phyloP scores from a whole-genome alignment of 2,113 vertebrate species.

The Calonectris borealis region DNA sequence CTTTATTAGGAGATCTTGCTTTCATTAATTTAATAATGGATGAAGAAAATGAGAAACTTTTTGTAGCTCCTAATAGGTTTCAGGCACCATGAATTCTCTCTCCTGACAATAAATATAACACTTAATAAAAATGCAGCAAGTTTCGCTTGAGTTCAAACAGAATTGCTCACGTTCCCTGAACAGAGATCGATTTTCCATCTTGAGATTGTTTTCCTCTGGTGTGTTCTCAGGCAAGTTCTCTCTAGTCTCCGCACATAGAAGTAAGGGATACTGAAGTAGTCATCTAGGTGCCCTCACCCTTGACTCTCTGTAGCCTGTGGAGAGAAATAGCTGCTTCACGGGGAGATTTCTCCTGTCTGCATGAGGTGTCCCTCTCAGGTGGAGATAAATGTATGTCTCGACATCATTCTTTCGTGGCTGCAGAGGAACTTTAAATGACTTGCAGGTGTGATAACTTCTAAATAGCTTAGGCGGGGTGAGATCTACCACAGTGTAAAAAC shows the following conservation, averaged over 20 bases:
- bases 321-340: background rate
- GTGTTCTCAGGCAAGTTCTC: background rate
- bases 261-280: background rate
- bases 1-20: slow-evolving; percentile 44
- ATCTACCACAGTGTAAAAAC: background rate
- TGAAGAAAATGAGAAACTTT: background rate
- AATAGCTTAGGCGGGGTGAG: background rate
- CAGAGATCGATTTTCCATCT: background rate
- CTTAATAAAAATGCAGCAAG: background rate
- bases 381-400: background rate
- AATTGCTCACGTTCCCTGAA: background rate
- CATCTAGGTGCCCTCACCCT: background rate
- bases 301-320: background rate
- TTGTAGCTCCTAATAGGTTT: background rate
- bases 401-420: fast-evolving
- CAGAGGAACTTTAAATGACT: background rate
- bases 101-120: background rate
- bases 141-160: background rate
- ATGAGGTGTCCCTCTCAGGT: fast-evolving
- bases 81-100: background rate
- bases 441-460: background rate
- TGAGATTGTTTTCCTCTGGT: background rate
- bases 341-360: background rate
- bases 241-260: background rate
- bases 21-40: slow-evolving; percentile 31